Evolutionary conservation across 2,113 vertebrate genomes (phyloP), one percentile per base, ranked within the genome.

Genomic region (Sminthopsis crassicaudata): DNA sequence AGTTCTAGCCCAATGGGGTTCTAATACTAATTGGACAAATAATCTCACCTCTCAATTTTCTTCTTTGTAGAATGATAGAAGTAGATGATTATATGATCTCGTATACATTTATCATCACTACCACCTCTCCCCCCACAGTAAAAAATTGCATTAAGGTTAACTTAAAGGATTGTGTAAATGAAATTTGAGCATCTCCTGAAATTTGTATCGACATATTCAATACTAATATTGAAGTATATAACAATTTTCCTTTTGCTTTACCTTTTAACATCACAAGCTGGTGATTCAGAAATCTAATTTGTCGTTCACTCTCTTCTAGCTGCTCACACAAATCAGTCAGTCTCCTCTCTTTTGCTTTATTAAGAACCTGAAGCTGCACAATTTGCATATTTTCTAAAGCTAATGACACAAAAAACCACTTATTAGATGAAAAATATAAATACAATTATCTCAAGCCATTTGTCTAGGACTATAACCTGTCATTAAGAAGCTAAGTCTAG

Each of bases 211-310:
- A 48, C 8, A 48, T 48, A 48, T 48, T 48, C 48, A 48, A 48
- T 48, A 46, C 25, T 89, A 93, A 50, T 9, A 2, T 53, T 6
- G 53, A 84, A 48, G n/a, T 2, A 50, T 2, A 8, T 91, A 93
- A 46, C 8, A 23, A 23, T 8, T 24, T 6, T 52, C 16, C 0
- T 42, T 84, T 46, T 10, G 16, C 22, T 97, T 97, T 98, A 99
- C 99, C 99, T 99, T 99, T 99, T 54, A 99, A 96, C 2, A 99
- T 99, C n/a, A 99, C 98, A 98, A 99, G 99, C 97, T 99, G 99
- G 97, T 99, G 99, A 96, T 99, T 99, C 54, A 99, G 97, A 94
- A 99, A 99, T 95, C 99, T 99, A 98, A 99, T 98, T 53, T 99
- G 99, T 90, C 99, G 99, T 4, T 99, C 98, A 57, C 99, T 99